These are phyloP conservation scores for Pseudomugil gertrudae DNA, from an alignment of 2,797 vertebrate species.

Conservation along the genomic window DNA sequence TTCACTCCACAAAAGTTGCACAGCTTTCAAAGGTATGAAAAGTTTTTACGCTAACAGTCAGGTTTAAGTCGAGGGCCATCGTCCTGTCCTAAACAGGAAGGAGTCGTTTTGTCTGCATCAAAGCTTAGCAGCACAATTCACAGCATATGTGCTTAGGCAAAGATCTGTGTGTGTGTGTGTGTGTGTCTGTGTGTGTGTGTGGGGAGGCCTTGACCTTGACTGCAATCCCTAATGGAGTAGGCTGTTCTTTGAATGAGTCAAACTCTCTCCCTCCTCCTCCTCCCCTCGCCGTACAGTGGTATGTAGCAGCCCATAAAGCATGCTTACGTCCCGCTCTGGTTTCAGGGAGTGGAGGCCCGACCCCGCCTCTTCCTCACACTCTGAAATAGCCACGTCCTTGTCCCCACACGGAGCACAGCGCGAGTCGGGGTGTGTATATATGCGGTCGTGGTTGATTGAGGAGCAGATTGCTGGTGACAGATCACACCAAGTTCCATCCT, in stretches of 20 bases:
- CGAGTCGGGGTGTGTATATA: constrained; percentile 62
- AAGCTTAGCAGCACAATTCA: constrained; percentile 35
- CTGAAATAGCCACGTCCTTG: constrained; percentile 87
- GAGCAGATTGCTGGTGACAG: constrained; percentile 87
- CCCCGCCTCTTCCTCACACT: constrained; percentile 72
- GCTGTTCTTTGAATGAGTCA: constrained; percentile 81
- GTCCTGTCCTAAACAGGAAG: constrained; percentile 14
- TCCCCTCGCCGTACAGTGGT: constrained; percentile 47
- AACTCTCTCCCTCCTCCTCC: constrained; percentile 45
- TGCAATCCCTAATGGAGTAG: constrained; percentile 74
- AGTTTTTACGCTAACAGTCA: neutral
- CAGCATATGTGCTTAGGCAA: constrained; percentile 17
- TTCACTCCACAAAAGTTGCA: neutral
- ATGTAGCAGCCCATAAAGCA: constrained; percentile 85
- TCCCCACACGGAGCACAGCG: constrained; percentile 68
- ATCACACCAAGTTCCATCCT: constrained; percentile 83
- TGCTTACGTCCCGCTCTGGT: constrained; percentile 80
- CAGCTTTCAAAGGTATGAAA: neutral
- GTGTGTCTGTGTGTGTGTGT: constrained; percentile 30
- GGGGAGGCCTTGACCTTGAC: constrained; percentile 82
- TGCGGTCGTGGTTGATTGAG: constrained; percentile 72
- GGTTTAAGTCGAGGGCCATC: constrained; percentile 1
- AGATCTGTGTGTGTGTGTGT: constrained; percentile 33
- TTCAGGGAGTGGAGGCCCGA: constrained; percentile 80
- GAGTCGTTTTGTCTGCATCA: constrained; percentile 39